Evolutionary conservation across 64 coral and sea anemone genomes (phyloP), one percentile per base, ranked within the genome.

Genomic region (Stichodactyla helianthus): DNA sequence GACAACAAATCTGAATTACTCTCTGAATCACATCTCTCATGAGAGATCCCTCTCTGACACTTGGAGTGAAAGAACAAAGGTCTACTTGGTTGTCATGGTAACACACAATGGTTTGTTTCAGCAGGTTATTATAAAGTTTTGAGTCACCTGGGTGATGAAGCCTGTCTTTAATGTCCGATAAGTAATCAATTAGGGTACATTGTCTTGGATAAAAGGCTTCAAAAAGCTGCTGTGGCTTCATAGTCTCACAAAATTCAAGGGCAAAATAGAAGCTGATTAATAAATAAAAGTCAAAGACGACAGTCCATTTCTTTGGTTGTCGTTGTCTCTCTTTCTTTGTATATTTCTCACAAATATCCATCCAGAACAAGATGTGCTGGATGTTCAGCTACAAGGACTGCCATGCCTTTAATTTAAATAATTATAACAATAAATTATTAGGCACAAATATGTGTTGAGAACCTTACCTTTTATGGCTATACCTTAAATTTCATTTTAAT

Each of bases 1-100:
- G 77, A 7, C 90, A 88, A 20, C 84, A 63, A 77, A 50, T 88
- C 79, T 95, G 83, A 4, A 95, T 95, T 0, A 92, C 84, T 63
- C 87, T 35, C 59, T 86, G 59, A 18, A 86, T 61, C 6, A 95
- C 82, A n/a, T 92, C 84, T 52, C 64, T 87, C 1, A 95, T 54
- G 6, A 78, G 65, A 70, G 87, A 89, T n/a, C 90, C 82, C 7
- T 88, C 86, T 19, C 64, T 89, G 7, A 81, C 44, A 7, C 67
- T 92, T 15, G 86, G 79, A 6, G 88, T 77, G 54, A 87, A 89
- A 61, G 86, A 79, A 78, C 59, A 86, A 1, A 31, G 51, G 5
- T 54, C 82, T 17, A 53, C 35, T 28, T 86, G 55, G 55, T 86
- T 59, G n/a, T 68, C 53, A 31, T 81, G 86, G 50, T 79, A 55